Evolutionary conservation across 2,797 vertebrate species (phyloP).

Genomic region (Toxotes lorentzi): DNA sequence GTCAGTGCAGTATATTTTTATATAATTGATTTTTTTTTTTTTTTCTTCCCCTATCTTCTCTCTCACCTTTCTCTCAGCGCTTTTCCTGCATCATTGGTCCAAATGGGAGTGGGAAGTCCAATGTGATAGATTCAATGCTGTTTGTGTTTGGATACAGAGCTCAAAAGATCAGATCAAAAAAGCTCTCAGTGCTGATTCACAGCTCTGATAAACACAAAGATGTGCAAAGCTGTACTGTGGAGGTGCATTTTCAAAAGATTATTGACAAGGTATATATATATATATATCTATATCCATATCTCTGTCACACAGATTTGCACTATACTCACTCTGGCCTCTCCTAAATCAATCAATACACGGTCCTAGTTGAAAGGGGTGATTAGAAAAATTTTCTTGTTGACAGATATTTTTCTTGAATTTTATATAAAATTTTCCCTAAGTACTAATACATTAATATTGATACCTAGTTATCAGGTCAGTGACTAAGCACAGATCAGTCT

Average conservation of each 20-base stretch:
- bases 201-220: constrained; percentile 93
- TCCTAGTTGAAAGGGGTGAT: background rate
- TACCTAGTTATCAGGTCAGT: constrained; percentile 40
- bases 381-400: constrained; percentile 20
- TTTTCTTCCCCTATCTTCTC: constrained; percentile 27
- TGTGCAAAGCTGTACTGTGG: constrained; percentile 95
- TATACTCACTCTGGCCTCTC: constrained; percentile 20
- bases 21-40: constrained; percentile 39
- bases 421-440: constrained; percentile 2
- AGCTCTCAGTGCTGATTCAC: constrained; percentile 97
- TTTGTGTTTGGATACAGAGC: constrained; percentile 99
- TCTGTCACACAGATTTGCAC: constrained; percentile 41
- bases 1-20: constrained; percentile 34
- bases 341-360: constrained; percentile 21
- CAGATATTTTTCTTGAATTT: constrained; percentile 40
- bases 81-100: constrained; percentile 99
- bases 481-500: constrained; percentile 59
- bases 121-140: constrained; percentile 99
- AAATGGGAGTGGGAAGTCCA: constrained; percentile 99
- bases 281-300: constrained; percentile 21
- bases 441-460: constrained; percentile 44
- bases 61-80: constrained; percentile 84
- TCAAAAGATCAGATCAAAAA: constrained; percentile 99
- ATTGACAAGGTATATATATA: constrained; percentile 92
- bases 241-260: constrained; percentile 99